These are phyloP conservation scores for Hofmannophila pseudospretella DNA, from an alignment of 2,888 invertebrate species.

Conservation along the genomic window DNA sequence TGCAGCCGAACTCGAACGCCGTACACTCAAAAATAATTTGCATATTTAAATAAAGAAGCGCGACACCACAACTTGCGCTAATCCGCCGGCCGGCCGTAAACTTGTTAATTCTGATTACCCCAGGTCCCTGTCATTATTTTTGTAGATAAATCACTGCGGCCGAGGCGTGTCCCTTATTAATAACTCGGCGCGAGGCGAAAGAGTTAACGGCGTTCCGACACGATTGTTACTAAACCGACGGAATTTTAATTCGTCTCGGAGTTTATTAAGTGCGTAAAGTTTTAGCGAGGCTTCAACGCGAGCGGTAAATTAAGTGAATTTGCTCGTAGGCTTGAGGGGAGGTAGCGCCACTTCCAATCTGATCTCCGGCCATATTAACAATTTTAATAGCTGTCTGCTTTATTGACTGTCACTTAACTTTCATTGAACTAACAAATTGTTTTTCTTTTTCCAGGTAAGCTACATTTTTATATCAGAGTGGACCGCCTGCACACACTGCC, in stretches of 20 bases:
- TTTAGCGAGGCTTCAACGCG: constrained; percentile 55
- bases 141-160: constrained; percentile 52
- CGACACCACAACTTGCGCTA: constrained; percentile 38
- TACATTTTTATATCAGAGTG: too few relatives aligned
- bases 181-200: constrained; percentile 50
- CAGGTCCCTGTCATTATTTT: constrained; percentile 41
- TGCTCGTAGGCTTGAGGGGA: constrained; percentile 44
- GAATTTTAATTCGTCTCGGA: constrained; percentile 72
- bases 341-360: constrained; percentile 41
- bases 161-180: constrained; percentile 59
- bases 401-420: constrained; percentile 13
- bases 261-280: constrained; percentile 77
- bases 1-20: constrained; percentile 46
- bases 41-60: constrained; percentile 56
- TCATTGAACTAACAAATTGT: constrained; percentile 10
- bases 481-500: constrained; percentile 33
- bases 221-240: constrained; percentile 70
- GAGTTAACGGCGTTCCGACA: constrained; percentile 66
- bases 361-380: constrained; percentile 50
- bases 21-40: constrained; percentile 60
- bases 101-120: constrained; percentile 53
- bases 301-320: constrained; percentile 69
- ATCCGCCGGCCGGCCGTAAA: constrained; percentile 35
- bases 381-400: constrained; percentile 40
- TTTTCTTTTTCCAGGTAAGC: constrained; percentile 53